Percentiles rank a stretch among this genome's conserved stretches.
phyloP scores from a whole-genome alignment of 2,113 vertebrate genomes.

The Hippocampus zosterae region DNA sequence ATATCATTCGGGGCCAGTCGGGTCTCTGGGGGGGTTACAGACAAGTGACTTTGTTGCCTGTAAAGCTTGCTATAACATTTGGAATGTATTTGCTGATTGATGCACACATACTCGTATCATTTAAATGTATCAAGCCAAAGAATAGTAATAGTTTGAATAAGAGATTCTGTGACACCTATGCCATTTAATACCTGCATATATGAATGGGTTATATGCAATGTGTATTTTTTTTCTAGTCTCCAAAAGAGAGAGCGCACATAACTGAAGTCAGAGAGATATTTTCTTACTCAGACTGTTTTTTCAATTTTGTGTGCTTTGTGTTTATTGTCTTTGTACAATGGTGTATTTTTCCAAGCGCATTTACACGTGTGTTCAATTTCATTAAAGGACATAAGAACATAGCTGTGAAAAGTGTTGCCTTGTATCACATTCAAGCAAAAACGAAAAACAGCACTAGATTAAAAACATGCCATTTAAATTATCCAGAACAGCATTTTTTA shows the following conservation, averaged over 20 bases:
- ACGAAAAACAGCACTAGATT: constrained; percentile 72
- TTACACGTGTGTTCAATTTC: constrained; percentile 50
- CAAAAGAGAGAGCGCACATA: not conserved
- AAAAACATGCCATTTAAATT: constrained; percentile 69
- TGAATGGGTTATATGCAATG: not conserved
- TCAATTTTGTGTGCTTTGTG: constrained; percentile 41
- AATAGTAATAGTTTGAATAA: not conserved
- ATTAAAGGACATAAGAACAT: constrained; percentile 75
- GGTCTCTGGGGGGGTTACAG: constrained; percentile 1
- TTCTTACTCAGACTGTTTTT: constrained; percentile 43
- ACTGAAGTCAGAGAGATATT: constrained; percentile 6
- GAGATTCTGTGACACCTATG: not conserved
- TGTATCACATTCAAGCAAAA: constrained; percentile 83
- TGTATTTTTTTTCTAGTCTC: not conserved
- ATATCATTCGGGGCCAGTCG: constrained; percentile 42
- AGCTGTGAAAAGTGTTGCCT: constrained; percentile 79
- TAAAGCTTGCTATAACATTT: constrained; percentile 35
- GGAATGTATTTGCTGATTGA: constrained; percentile 12
- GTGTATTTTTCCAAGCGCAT: constrained; percentile 43
- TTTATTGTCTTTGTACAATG: constrained; percentile 65
- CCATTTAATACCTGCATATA: not conserved
- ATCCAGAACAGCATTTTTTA: constrained; percentile 64
- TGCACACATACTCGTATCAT: not conserved
- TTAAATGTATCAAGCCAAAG: constrained; percentile 8
- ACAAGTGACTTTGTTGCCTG: constrained; percentile 18